A percentile compares a stretch with the other conserved stretches of the same genome.
Conservation (phyloP, 2,888 invertebrate species). For the Acanthococcus lagerstroemiae region DNA sequence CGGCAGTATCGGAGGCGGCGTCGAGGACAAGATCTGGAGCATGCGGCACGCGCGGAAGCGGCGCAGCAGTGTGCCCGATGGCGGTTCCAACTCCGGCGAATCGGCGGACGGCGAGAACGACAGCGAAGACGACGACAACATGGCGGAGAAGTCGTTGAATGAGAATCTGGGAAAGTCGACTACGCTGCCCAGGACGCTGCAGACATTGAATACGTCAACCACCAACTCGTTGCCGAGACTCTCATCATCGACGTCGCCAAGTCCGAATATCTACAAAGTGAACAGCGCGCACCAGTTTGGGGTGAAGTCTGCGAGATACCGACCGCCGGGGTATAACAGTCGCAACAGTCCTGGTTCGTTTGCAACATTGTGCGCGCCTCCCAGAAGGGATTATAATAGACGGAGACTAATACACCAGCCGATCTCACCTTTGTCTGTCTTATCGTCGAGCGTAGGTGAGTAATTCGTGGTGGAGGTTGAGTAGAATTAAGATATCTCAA, state of each 20-base stretch:
- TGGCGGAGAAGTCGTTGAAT: neutral
- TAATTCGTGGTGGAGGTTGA: too few species aligned
- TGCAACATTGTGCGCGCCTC: conserved; percentile 42
- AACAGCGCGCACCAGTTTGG: conserved; percentile 52
- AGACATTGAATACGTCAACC: conserved; percentile 42
- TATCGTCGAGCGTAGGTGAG: neutral
- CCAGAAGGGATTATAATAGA: conserved; percentile 49
- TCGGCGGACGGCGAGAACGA: conserved; percentile 48
- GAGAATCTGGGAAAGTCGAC: conserved; percentile 45
- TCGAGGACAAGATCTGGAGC: conserved; percentile 44
- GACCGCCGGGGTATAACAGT: conserved; percentile 67
- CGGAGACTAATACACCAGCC: conserved; percentile 35
- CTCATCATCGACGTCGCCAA: conserved; percentile 44
- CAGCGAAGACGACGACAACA: conserved; percentile 43
- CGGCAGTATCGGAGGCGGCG: conserved; percentile 69
- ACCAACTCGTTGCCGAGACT: conserved; percentile 68
- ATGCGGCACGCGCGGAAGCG: conserved; percentile 39
- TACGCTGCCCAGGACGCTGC: conserved; percentile 55
- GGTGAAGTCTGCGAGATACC: conserved; percentile 76
- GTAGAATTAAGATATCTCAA: too few species aligned
- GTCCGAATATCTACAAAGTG: conserved; percentile 50
- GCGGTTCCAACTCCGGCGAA: conserved; percentile 40
- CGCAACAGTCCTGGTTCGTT: conserved; percentile 11
- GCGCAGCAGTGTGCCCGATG: conserved; percentile 51
- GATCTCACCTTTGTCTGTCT: neutral